Conservation (phyloP, 2,797 vertebrate genomes). For the Phaenicophaeus curvirostris region DNA sequence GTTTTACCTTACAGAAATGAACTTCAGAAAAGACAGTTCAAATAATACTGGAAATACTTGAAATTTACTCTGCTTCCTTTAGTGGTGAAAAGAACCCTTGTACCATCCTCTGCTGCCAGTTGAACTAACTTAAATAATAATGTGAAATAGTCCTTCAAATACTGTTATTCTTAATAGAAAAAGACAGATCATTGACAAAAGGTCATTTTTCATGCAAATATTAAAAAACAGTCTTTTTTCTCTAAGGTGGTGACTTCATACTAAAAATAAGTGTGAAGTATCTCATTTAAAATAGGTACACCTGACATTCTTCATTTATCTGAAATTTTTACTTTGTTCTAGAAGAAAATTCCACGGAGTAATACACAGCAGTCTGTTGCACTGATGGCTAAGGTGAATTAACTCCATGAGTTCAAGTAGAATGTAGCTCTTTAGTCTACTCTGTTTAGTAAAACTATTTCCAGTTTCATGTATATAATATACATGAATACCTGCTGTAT, state of each 20-base stretch:
- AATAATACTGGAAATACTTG: not conserved
- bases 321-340: not conserved
- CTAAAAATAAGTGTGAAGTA: not conserved
- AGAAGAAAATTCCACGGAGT: not conserved
- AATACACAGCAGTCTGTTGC: not conserved
- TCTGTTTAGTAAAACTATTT: not conserved
- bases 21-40: no score
- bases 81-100: not conserved
- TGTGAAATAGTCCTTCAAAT: not conserved
- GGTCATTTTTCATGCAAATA: not conserved
- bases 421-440: not conserved
- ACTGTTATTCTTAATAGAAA: not conserved
- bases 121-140: not conserved
- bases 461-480: not conserved
- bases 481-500: not conserved
- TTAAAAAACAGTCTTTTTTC: not conserved
- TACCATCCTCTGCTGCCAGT: not conserved
- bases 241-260: not conserved
- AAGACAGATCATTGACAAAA: not conserved
- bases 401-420: not conserved
- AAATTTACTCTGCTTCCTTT: not conserved
- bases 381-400: not conserved
- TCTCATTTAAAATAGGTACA: not conserved
- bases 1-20: no score
- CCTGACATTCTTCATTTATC: not conserved